Conservation (phyloP, 2,113 vertebrate genomes). For the Boulengeromyrus knoepffleri region DNA sequence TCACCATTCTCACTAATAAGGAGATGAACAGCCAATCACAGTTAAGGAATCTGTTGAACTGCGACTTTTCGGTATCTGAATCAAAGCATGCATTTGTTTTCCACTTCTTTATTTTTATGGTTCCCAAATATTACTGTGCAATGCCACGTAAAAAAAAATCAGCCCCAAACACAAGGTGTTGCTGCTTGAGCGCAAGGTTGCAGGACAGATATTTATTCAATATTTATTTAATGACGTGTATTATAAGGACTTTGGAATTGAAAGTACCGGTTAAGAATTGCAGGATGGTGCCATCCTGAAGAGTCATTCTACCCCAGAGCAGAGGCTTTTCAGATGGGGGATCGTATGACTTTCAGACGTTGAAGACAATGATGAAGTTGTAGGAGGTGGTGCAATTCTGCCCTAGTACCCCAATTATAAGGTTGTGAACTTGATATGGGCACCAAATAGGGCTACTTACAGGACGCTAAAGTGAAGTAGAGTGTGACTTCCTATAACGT, state of each 20-base stretch:
- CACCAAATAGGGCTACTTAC: neutral
- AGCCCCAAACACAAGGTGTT: neutral
- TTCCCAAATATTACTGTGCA: neutral
- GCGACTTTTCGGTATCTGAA: neutral
- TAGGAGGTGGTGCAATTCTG: neutral
- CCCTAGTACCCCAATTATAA: neutral
- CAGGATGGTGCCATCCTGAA: neutral
- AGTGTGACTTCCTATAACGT: neutral
- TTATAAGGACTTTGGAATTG: neutral
- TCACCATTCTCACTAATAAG: neutral
- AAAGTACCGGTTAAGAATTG: neutral
- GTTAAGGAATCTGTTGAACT: neutral
- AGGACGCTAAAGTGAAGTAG: neutral
- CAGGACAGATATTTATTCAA: neutral
- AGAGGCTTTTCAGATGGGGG: neutral
- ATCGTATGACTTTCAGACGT: neutral
- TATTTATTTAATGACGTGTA: neutral
- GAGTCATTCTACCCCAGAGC: neutral
- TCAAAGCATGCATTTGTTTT: neutral
- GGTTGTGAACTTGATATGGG: neutral
- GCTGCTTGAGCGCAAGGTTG: neutral
- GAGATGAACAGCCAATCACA: neutral
- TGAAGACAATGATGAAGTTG: neutral
- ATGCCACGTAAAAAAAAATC: neutral
- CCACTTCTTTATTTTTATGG: neutral